Base-by-base conservation (phyloP, 2,797 vertebrate genomes). In the Crenuchus spilurus region DNA sequence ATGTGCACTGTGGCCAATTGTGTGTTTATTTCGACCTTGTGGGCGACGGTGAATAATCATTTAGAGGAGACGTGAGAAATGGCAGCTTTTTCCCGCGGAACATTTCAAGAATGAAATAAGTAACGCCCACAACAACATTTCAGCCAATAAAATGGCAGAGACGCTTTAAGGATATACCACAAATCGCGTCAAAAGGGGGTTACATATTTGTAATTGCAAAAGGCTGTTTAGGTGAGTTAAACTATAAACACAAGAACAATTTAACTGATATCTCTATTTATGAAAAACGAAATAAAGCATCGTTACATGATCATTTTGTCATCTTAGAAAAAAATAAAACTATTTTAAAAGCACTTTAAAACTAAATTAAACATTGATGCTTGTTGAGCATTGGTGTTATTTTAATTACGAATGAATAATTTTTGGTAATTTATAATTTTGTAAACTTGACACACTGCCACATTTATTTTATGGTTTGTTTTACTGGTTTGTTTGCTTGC, bases 1-100 rank as follows among this genome's bases (percentile, higher is more conserved):
- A 54, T 37, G 2, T 10, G 1, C 6, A 37, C 4, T 6, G 1
- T 11, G 35, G 33, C 84, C 84, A 84, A 82, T 84, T 1, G 42
- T 0, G 58, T 2, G 3, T 28, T 9, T 18, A 14, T 33, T 42
- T 67, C 71, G 51, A 68, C 14, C 61, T 31, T 31, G 18, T 28
- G 66, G 54, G 76, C 49, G 37, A 14, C 24, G 30, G 16, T 20
- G 35, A 67, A 28, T 7, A 52, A 22, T 7, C 13, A 7, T 28
- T 4, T n/a, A 18, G 49, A 49, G 39, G 24, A 68, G 22, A 26
- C 11, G 7, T 8, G 39, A 10, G 54, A 18, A 4, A 18, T 11
- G 18, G 64, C 18, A 76, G 14, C 62, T 78, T 49, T 83, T 85
- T 83, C 85, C 85, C 84, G 85, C 84, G 85, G 81, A 84, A 83